Evolutionary conservation across 2,888 invertebrate species (phyloP), one percentile per base, ranked within the genome.

Genomic region (Ormyrus nitidulus): DNA sequence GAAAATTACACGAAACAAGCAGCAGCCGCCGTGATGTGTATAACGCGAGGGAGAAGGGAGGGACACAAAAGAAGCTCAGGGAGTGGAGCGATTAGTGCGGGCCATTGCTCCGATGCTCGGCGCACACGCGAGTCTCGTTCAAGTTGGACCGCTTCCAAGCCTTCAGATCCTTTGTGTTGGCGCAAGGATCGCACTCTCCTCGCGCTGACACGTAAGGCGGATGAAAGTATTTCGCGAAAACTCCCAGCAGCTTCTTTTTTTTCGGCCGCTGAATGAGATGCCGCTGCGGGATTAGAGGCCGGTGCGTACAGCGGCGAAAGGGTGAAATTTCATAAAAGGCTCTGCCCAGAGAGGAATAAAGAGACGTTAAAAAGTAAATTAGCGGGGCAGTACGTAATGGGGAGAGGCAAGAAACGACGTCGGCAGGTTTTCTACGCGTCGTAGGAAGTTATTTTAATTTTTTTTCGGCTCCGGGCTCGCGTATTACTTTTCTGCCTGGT

Each of bases 51-150:
- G 19, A 49, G 19, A 10, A 34, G 19, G n/a, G 34, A 64, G 54
- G 9, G 19, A 49, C 44, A 58, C 58, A 65, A 74, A 74, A 74
- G 56, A 65, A 56, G 62, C 84, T 84, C 84, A 84, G 54, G 9
- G 85, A 88, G 86, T 85, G 83, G 87, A 87, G 85, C 89, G 89
- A 89, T 89, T 89, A 89, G 88, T 86, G 88, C 87, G 87, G 87
- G 85, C 87, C 89, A 89, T 89, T 89, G 88, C 88, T 82, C 53
- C 85, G 85, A 86, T 84, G 85, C 34, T 85, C 85, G 85, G 86
- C 85, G 84, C 84, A 86, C 87, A 86, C 86, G 86, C 85, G 84
- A 86, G 86, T 87, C 48, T 11, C 51, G 88, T 87, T 87, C 87
- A 87, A 89, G 86, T 89, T 89, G 89, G 88, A 89, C 82, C 85